Conservation (phyloP, 1,140 invertebrate species). For the Drosophila orosa region DNA sequence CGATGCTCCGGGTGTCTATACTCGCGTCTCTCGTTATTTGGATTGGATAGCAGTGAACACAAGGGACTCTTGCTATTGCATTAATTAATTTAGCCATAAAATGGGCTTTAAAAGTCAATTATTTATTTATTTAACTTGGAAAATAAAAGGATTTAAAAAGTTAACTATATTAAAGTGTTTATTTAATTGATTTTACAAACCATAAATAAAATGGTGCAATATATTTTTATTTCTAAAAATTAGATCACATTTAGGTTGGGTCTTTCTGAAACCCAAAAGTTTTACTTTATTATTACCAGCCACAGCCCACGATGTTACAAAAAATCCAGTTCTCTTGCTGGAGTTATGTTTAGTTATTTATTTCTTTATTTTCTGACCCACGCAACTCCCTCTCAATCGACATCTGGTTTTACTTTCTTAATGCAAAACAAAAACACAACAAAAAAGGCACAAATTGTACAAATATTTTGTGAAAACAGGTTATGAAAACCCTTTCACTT, state of each 20-base stretch:
- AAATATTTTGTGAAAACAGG: constrained; percentile 64
- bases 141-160: not conserved
- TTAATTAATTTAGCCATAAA: constrained; percentile 12
- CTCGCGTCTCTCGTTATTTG: constrained; percentile 74
- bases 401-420: constrained; percentile 57
- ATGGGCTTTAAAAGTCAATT: not conserved
- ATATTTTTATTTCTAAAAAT: not conserved
- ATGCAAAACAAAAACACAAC: constrained; percentile 24
- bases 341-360: constrained; percentile 7
- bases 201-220: not conserved
- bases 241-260: not conserved
- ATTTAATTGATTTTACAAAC: not conserved
- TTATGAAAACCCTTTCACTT: constrained; percentile 69
- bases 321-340: constrained; percentile 19
- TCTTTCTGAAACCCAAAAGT: not conserved
- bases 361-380: constrained; percentile 23
- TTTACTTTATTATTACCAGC: not conserved
- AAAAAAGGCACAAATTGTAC: constrained; percentile 20
- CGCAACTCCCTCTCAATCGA: constrained; percentile 46
- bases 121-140: not conserved
- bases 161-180: not conserved
- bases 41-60: constrained; percentile 82
- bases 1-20: constrained; percentile 90
- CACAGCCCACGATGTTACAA: not conserved
- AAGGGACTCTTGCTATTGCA: constrained; percentile 76